Percentiles rank a stretch among this genome's conserved stretches.
Conservation (phyloP, 64 coral and sea anemone species). For the Orbicella faveolata region DNA sequence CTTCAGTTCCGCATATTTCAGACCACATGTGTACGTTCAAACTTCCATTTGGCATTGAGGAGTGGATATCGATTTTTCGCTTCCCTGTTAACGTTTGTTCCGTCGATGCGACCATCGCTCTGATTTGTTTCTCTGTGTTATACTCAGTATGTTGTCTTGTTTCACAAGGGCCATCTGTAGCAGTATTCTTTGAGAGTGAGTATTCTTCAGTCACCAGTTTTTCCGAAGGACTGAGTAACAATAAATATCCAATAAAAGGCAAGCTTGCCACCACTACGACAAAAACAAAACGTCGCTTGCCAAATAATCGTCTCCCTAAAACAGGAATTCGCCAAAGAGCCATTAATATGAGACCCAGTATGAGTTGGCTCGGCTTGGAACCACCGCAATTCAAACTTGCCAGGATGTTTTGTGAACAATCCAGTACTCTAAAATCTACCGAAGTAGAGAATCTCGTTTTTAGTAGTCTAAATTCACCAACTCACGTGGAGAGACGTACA, state of each 20-base stretch:
- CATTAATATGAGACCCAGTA: not conserved
- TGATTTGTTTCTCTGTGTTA: no score
- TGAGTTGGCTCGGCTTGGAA: no score
- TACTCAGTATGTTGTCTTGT: no score
- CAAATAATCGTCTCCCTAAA: not conserved
- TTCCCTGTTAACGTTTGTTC: no score
- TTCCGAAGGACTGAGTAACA: not conserved
- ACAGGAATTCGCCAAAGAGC: not conserved
- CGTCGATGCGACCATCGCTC: no score
- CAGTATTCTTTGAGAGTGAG: no score
- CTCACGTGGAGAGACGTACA: no score
- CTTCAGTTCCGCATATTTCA: not conserved
- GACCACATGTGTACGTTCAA: not conserved
- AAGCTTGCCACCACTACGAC: not conserved
- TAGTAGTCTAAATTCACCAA: no score
- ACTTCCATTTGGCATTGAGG: not conserved
- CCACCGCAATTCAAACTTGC: not conserved
- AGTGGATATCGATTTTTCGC: not conserved
- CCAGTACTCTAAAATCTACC: no score
- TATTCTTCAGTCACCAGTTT: not conserved
- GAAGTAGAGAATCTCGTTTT: no score
- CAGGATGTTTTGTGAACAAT: not conserved
- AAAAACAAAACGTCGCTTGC: not conserved
- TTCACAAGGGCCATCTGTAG: no score
- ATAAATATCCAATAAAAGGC: not conserved